Evolutionary conservation across 2,797 vertebrate species (phyloP).

Genomic region (Ctenopoma multispine): DNA sequence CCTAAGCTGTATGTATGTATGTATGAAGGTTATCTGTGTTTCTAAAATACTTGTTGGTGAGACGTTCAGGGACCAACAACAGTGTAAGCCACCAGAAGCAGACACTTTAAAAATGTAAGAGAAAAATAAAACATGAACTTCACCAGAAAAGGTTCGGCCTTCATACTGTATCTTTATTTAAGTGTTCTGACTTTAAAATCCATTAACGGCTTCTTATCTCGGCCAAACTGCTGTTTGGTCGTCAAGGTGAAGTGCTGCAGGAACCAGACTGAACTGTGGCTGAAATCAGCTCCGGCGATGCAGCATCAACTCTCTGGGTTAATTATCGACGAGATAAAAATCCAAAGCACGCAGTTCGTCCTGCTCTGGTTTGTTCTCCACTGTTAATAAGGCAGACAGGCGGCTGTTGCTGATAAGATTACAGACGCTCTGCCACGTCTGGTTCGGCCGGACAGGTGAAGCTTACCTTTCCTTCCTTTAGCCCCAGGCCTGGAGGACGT

Average conservation of each 20-base stretch:
- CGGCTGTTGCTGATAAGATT: conserved; percentile 21
- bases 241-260: too few species aligned
- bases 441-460: conserved; percentile 3
- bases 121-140: too few species aligned
- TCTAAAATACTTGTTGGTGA: too few species aligned
- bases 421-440: neutral
- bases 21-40: too few species aligned
- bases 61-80: too few species aligned
- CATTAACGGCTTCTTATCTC: conserved; percentile 17
- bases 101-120: too few species aligned
- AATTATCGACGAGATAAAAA: conserved; percentile 37
- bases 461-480: conserved; percentile 88
- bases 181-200: conserved; percentile 7
- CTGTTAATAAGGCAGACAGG: conserved; percentile 21
- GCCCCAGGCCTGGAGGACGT: conserved; percentile 83
- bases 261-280: too few species aligned
- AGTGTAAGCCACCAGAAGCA: too few species aligned
- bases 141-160: neutral
- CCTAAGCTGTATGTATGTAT: too few species aligned
- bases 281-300: neutral
- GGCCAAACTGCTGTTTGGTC: neutral
- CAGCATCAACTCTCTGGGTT: conserved; percentile 26
- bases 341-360: conserved; percentile 35
- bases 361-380: neutral
- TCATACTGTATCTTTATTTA: conserved; percentile 25